phyloP scores from a whole-genome alignment of 2,888 invertebrate genomes.

The Oasisia sp. region DNA sequence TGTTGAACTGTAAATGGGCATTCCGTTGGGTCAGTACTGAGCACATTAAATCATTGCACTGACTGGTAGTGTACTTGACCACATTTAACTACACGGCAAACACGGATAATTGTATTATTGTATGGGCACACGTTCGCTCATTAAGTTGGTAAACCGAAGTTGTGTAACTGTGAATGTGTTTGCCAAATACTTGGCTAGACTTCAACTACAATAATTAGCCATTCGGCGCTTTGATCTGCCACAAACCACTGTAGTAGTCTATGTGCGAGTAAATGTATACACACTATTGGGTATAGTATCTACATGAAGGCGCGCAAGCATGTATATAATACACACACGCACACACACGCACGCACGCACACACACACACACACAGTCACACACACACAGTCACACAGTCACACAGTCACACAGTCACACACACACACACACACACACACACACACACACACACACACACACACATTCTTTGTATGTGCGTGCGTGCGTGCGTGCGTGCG shows the following conservation, averaged over 20 bases:
- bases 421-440: too few relatives aligned
- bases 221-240: neutral
- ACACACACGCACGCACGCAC: too few relatives aligned
- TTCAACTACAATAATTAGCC: neutral
- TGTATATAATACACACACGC: too few relatives aligned
- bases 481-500: too few relatives aligned
- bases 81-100: neutral
- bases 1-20: too few relatives aligned
- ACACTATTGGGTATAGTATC: neutral
- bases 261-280: neutral
- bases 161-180: neutral
- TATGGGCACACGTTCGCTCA: neutral
- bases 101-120: neutral
- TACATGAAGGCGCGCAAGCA: neutral
- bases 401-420: too few relatives aligned
- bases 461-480: too few relatives aligned
- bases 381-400: too few relatives aligned
- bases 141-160: neutral
- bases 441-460: too few relatives aligned
- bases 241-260: neutral
- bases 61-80: neutral
- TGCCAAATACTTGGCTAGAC: neutral
- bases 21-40: neutral
- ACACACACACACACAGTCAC: too few relatives aligned
- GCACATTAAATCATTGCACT: neutral